Evolutionary conservation across 2,797 vertebrate species (phyloP), one percentile per base, ranked within the genome.

Genomic region (Cryptoprocta ferox): DNA sequence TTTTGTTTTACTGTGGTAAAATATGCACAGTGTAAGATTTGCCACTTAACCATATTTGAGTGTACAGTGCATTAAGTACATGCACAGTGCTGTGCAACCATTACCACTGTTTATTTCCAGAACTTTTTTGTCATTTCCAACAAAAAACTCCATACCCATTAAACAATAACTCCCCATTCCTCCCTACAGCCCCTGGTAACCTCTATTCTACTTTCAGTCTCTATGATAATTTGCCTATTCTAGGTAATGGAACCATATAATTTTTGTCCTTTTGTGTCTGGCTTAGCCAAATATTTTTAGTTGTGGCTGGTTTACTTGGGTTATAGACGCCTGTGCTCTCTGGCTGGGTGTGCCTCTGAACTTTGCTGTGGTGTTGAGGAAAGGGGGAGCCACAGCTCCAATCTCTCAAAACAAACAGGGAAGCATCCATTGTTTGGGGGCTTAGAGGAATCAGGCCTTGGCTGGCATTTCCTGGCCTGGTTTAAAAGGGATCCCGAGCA

Each of bases 351-450:
- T 70, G 85, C 63, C 75, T 65, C 89, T 80, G 93, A 50, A 76
- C 26, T 48, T 13, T 3, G 19, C 79, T 39, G 32, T 0, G 2
- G 35, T 9, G 0, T 73, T 32, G 26, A 14, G 85, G 70, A 78
- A 84, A 92, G 92, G 65, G 66, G 45, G 39, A 59, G 70, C 61
- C 30, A 2, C 32, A 0, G 28, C 59, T 71, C 68, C 1, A 1
- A 1, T 32, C 32, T 86, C 93, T 63, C 48, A 45, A 81, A 95
- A 89, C 80, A 95, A 82, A 94, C 90, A 73, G 53, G 83, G 86
- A 70, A n/a, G 70, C 32, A 32, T 18, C 59, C 45, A 59, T 94
- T 98, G 94, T 96, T 70, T 32, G 37, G 65, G 7, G 70, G 66
- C 30, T 84, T 53, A n/a, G 28, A 65, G 0, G 1, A 70, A 85